Percentiles rank a stretch among this genome's conserved stretches.
phyloP scores from a whole-genome alignment of 2,888 invertebrate species.

The Nomada fucata region DNA sequence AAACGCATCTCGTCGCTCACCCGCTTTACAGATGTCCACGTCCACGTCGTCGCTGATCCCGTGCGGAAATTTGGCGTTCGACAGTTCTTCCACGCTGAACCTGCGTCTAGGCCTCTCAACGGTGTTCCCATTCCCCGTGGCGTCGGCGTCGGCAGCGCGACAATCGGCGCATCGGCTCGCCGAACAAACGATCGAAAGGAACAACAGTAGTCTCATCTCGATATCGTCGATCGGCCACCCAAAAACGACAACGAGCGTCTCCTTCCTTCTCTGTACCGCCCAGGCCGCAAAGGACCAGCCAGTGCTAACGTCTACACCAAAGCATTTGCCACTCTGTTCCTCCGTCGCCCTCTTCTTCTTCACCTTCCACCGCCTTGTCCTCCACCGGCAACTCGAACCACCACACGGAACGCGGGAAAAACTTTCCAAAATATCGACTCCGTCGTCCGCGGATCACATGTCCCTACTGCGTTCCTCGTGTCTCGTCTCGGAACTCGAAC shows the following conservation, averaged over 20 bases:
- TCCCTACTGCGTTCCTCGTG: neutral
- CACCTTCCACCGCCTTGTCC: slow-evolving; percentile 12
- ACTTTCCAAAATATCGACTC: neutral
- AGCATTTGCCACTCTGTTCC: slow-evolving; percentile 59
- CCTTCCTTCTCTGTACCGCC: slow-evolving; percentile 9
- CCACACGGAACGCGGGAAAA: slow-evolving; percentile 41
- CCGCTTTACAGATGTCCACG: slow-evolving; percentile 94
- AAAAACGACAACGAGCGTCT: slow-evolving; percentile 28
- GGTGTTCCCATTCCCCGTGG: slow-evolving; percentile 21
- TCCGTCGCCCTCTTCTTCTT: slow-evolving; percentile 17
- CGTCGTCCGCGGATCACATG: slow-evolving; percentile 56
- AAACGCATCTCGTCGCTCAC: slow-evolving; percentile 84
- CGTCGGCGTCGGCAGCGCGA: slow-evolving; percentile 51
- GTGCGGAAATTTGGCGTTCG: slow-evolving; percentile 87
- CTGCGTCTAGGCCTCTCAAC: slow-evolving; percentile 74
- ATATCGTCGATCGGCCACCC: slow-evolving; percentile 30
- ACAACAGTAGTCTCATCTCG: slow-evolving; percentile 72
- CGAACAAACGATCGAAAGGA: slow-evolving; percentile 67
- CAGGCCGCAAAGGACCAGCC: slow-evolving; percentile 63
- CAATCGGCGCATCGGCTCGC: slow-evolving; percentile 60
- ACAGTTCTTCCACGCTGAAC: slow-evolving; percentile 89
- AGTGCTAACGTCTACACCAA: slow-evolving; percentile 60
- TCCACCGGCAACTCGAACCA: slow-evolving; percentile 28
- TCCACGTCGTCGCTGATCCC: slow-evolving; percentile 91
- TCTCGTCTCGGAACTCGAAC: too few relatives aligned